Percentiles rank a stretch among this genome's conserved stretches.
Evolutionary conservation across 2,797 vertebrate species (phyloP).

Genomic region (Nyctibius grandis): DNA sequence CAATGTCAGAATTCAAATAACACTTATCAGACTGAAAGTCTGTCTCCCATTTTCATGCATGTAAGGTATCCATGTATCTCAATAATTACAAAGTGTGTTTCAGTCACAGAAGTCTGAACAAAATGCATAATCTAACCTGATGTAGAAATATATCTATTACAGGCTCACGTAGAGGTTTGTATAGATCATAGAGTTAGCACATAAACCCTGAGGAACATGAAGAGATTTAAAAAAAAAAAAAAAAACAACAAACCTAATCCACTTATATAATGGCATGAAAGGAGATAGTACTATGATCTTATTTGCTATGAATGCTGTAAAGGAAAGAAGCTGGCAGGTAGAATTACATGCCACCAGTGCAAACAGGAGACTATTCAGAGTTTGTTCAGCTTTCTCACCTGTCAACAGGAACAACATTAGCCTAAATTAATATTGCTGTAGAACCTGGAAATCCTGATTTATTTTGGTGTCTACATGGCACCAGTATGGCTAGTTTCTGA

Average conservation of each 20-base stretch:
- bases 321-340: background rate
- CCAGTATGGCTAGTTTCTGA: background rate
- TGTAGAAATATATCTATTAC: background rate
- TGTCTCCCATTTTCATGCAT: background rate
- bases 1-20: background rate
- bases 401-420: background rate
- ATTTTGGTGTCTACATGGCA: background rate
- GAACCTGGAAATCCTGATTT: background rate
- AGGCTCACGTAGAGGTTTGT: background rate
- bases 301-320: background rate
- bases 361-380: background rate
- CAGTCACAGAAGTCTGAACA: background rate
- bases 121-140: background rate
- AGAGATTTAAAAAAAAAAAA: background rate
- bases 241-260: background rate
- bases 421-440: background rate
- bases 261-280: background rate
- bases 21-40: background rate
- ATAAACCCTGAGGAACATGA: background rate
- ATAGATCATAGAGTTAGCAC: background rate
- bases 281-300: background rate
- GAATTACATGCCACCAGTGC: background rate
- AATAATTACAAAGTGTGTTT: background rate
- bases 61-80: background rate
- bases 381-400: background rate